These are phyloP conservation scores for Atlantisia rogersi DNA, from an alignment of 2,113 vertebrate genomes.

Conservation along the genomic window DNA sequence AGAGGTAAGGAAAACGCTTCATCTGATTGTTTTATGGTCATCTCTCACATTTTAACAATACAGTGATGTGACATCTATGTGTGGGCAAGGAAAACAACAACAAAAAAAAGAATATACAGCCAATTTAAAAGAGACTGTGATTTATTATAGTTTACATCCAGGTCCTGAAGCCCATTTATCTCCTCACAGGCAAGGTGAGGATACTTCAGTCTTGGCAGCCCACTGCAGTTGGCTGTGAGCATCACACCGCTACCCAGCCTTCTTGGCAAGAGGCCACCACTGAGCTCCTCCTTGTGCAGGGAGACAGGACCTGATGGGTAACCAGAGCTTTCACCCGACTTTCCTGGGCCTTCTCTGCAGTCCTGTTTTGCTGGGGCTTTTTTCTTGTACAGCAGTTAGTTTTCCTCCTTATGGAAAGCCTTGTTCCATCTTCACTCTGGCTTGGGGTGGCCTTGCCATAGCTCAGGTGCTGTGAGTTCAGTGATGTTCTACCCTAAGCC, in stretches of 20 bases:
- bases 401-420: background rate
- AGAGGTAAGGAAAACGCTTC: background rate
- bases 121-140: background rate
- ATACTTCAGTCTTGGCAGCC: background rate
- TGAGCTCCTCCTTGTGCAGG: accelerated
- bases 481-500: background rate
- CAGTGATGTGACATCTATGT: background rate
- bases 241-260: background rate
- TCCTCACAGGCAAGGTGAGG: background rate
- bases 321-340: background rate
- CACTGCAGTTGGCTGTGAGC: background rate
- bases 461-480: accelerated
- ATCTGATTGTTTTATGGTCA: background rate
- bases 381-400: background rate
- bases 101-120: background rate
- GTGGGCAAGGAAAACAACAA: background rate
- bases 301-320: background rate
- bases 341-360: background rate
- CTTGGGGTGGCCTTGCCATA: background rate
- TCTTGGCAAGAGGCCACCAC: background rate
- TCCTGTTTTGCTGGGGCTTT: background rate
- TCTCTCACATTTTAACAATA: background rate
- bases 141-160: background rate
- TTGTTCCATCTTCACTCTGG: background rate
- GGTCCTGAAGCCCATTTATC: background rate